Percentiles rank a stretch among this genome's conserved stretches.
Evolutionary conservation across 2,888 invertebrate species (phyloP).

Genomic region (Junonia oenone): DNA sequence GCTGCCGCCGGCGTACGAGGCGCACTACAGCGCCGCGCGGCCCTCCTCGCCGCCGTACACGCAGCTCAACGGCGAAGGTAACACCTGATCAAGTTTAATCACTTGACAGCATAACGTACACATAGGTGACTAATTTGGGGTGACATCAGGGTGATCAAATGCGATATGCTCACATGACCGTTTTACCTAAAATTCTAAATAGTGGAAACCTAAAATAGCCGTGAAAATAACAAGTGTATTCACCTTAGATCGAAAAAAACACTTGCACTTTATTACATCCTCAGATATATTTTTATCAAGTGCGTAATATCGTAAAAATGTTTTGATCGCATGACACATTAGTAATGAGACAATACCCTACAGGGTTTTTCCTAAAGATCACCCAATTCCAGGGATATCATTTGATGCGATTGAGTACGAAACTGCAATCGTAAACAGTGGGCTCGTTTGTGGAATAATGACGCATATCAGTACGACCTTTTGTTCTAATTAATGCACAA

Average conservation of each 20-base stretch:
- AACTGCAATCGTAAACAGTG: conserved; percentile 5
- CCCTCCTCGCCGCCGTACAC: conserved; percentile 17
- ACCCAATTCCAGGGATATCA: conserved; percentile 2
- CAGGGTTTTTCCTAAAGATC: conserved; percentile 13
- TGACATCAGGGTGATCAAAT: too few relatives aligned
- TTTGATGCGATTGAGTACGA: conserved; percentile 1
- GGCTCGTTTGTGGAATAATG: background rate
- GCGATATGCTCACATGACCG: too few relatives aligned
- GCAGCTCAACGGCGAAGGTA: conserved; percentile 13
- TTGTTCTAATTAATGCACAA: conserved; percentile 15
- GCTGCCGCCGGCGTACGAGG: conserved; percentile 54
- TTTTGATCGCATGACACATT: background rate
- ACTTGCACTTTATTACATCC: too few relatives aligned
- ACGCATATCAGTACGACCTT: conserved; percentile 18
- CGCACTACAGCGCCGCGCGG: conserved; percentile 34
- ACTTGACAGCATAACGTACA: too few relatives aligned
- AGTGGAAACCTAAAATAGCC: too few relatives aligned
- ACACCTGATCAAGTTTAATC: too few relatives aligned
- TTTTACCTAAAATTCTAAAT: background rate
- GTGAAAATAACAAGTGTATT: too few relatives aligned
- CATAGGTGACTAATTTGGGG: background rate
- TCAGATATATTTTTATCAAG: too few relatives aligned
- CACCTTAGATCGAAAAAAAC: background rate
- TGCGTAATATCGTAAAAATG: background rate
- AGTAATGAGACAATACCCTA: background rate